Conservation (phyloP, 2,888 invertebrate species). For the Margaritifera margaritifera region DNA sequence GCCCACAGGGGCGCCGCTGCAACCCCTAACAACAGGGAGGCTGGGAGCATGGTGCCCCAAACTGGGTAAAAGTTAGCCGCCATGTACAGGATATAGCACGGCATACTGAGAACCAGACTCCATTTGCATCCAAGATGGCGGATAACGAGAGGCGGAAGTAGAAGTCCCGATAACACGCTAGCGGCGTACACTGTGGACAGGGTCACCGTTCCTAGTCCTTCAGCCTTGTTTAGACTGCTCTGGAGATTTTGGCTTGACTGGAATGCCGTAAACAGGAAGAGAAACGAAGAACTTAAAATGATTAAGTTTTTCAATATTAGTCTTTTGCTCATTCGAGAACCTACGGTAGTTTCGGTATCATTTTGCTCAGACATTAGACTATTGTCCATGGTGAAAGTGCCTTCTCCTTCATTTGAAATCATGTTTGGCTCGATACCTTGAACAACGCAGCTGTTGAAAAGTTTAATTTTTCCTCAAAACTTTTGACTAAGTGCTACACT, state of each 20-base stretch:
- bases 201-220: slow-evolving; percentile 91
- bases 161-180: slow-evolving; percentile 94
- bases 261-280: slow-evolving; percentile 96
- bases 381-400: too few species aligned
- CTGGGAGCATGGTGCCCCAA: slow-evolving; percentile 82
- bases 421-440: too few species aligned
- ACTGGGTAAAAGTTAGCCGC: slow-evolving; percentile 93
- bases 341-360: too few species aligned
- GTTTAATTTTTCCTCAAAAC: too few species aligned
- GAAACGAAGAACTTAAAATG: slow-evolving; percentile 91
- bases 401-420: too few species aligned
- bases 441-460: too few species aligned
- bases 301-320: slow-evolving; percentile 92
- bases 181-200: slow-evolving; percentile 93
- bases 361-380: too few species aligned
- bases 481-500: too few species aligned
- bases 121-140: slow-evolving; percentile 90
- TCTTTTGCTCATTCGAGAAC: slow-evolving; percentile 24
- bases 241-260: slow-evolving; percentile 94
- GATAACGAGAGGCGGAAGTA: slow-evolving; percentile 77
- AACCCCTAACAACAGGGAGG: slow-evolving; percentile 82
- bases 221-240: slow-evolving; percentile 91
- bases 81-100: slow-evolving; percentile 95
- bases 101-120: slow-evolving; percentile 92
- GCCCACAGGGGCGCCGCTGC: slow-evolving; percentile 99